A percentile compares a stretch with the other conserved stretches of the same genome.
Evolutionary conservation across 2,113 vertebrate species (phyloP).

Genomic region (Canis aureus): DNA sequence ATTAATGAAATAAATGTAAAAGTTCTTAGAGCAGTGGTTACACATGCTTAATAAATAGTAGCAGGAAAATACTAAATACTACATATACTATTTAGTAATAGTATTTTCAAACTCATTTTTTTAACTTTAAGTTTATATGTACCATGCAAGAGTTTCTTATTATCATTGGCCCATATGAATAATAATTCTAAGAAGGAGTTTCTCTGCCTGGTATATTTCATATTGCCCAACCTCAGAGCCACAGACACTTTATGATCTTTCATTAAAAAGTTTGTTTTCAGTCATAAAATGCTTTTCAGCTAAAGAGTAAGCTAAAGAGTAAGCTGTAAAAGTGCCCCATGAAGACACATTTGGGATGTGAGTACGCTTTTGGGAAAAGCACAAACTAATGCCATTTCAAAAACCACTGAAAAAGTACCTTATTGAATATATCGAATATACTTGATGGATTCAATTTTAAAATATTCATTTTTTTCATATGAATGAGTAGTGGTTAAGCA

Average conservation of each 20-base stretch:
- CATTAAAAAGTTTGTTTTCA: conserved; percentile 55
- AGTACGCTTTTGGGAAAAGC: background rate
- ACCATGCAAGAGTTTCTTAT: background rate
- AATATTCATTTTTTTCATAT: conserved; percentile 40
- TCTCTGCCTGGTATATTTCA: background rate
- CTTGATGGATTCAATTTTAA: background rate
- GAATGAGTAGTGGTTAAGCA: background rate
- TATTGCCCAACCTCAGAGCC: conserved; percentile 10
- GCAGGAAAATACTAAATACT: background rate
- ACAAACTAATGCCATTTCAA: conserved; percentile 34
- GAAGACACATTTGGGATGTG: background rate
- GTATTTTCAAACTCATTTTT: background rate
- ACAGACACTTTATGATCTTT: conserved; percentile 18
- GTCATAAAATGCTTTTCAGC: conserved; percentile 58
- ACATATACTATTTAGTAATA: background rate
- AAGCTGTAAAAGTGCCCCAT: conserved; percentile 21
- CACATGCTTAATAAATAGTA: background rate
- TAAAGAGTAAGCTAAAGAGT: conserved; percentile 57
- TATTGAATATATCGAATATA: background rate
- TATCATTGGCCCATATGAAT: background rate
- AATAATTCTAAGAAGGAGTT: background rate
- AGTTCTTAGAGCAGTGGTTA: background rate
- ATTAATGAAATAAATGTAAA: background rate
- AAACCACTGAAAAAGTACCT: background rate
- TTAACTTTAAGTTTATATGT: conserved; percentile 6